Evolutionary conservation across 2,113 vertebrate species (phyloP).

Genomic region (Vicugna pacos): DNA sequence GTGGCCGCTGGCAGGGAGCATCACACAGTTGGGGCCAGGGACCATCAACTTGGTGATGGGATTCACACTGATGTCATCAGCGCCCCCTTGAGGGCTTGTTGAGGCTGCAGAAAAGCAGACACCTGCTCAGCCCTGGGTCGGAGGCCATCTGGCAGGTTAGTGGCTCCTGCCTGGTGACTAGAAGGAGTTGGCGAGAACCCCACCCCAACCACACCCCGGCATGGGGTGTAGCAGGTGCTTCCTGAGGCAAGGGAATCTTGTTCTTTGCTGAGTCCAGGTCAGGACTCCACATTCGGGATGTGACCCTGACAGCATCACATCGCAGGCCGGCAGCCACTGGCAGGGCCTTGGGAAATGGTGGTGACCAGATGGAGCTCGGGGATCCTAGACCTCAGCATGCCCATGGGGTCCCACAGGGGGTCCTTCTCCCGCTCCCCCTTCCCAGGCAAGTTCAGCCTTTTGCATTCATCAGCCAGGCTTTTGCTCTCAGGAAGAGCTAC

Average conservation of each 20-base stretch:
- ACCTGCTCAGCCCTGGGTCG: neutral
- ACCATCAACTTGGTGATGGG: conserved; percentile 87
- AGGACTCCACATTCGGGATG: neutral
- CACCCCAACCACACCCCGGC: neutral
- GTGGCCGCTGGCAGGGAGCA: conserved; percentile 88
- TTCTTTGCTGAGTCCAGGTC: neutral
- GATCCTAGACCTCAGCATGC: neutral
- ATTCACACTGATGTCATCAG: conserved; percentile 82
- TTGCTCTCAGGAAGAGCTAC: neutral
- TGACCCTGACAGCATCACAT: neutral
- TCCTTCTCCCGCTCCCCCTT: neutral
- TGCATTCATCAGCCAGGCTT: neutral
- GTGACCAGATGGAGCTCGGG: neutral
- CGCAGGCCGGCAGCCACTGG: neutral
- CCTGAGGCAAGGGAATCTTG: neutral
- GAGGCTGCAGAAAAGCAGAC: conserved; percentile 79
- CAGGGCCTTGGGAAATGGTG: neutral
- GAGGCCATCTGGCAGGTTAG: neutral
- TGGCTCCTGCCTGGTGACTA: neutral
- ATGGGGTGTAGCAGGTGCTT: neutral
- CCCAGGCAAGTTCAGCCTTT: neutral
- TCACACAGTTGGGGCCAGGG: conserved; percentile 85
- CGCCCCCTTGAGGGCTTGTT: conserved; percentile 78
- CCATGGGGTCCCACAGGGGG: neutral
- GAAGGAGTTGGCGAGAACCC: neutral